Percentiles rank a stretch among this genome's conserved stretches.
Evolutionary conservation across 1,140 invertebrate genomes (phyloP).

Genomic region (Hypsibius dujardini): DNA sequence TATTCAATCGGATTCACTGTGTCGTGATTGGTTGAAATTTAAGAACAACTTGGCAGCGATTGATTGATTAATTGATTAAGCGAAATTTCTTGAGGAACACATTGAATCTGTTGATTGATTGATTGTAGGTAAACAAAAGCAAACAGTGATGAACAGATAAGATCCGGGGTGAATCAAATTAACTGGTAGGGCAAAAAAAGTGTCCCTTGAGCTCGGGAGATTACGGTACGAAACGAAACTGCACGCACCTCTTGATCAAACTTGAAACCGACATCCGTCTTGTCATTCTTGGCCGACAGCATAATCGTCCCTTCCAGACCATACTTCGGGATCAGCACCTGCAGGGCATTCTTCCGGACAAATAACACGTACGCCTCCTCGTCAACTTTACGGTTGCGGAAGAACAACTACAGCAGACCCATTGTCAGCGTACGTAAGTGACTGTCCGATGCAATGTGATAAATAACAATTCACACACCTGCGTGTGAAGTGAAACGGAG

Average conservation of each 20-base stretch:
- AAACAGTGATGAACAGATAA: too few species aligned
- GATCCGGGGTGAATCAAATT: too few species aligned
- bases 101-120: too few species aligned
- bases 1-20: too few species aligned
- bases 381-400: conserved; percentile 53
- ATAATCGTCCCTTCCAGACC: conserved; percentile 84
- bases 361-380: conserved; percentile 71
- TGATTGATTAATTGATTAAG: too few species aligned
- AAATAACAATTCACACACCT: conserved; percentile 41
- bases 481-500: conserved; percentile 87
- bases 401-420: conserved; percentile 47
- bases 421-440: conserved; percentile 18
- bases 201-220: too few species aligned
- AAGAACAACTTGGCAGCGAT: too few species aligned
- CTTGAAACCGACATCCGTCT: conserved; percentile 37
- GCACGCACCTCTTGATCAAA: conserved; percentile 47
- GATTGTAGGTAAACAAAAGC: too few species aligned
- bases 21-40: too few species aligned
- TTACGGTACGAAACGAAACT: too few species aligned
- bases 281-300: conserved; percentile 36
- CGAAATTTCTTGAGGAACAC: too few species aligned
- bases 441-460: conserved; percentile 18
- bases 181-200: too few species aligned
- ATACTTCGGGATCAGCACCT: conserved; percentile 85
- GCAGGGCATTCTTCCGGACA: conserved; percentile 84